These are phyloP conservation scores for Sisor rabdophorus DNA, from an alignment of 2,113 vertebrate species.

Conservation along the genomic window DNA sequence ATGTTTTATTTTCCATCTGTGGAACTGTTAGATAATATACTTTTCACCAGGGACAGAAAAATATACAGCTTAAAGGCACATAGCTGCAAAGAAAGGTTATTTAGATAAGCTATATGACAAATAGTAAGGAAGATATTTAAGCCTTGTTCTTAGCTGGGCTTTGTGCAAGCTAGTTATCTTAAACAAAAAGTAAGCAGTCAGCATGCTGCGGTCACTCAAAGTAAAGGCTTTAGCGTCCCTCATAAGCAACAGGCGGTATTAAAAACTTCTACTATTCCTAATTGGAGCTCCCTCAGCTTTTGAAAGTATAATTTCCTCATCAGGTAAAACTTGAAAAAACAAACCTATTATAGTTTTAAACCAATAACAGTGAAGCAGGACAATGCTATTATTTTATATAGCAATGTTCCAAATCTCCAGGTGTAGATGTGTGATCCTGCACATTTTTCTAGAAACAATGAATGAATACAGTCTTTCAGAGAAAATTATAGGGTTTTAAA, in stretches of 20 bases:
- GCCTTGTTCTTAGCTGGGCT: constrained; percentile 10
- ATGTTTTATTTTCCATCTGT: constrained; percentile 8
- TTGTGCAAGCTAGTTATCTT: constrained; percentile 16
- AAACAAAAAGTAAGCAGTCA: constrained; percentile 26
- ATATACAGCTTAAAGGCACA: neutral
- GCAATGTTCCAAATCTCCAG: neutral
- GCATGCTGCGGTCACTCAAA: constrained; percentile 20
- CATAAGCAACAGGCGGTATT: constrained; percentile 20
- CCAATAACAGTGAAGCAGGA: neutral
- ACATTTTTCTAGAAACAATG: constrained; percentile 24
- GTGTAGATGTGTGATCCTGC: neutral
- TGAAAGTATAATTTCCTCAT: constrained; percentile 1
- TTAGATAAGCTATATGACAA: neutral
- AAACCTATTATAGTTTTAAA: neutral
- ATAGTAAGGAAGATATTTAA: neutral
- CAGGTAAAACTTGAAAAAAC: neutral
- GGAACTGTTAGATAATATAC: constrained; percentile 7
- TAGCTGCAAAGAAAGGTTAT: constrained; percentile 4
- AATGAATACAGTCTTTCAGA: constrained; percentile 39
- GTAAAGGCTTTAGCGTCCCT: constrained; percentile 16
- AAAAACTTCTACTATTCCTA: constrained; percentile 9
- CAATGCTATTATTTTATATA: neutral
- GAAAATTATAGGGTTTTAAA: constrained; percentile 44
- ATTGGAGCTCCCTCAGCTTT: neutral
- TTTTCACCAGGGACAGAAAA: constrained; percentile 2